These are phyloP conservation scores for Bubo bubo DNA, from an alignment of 2,113 vertebrate species.

Conservation along the genomic window DNA sequence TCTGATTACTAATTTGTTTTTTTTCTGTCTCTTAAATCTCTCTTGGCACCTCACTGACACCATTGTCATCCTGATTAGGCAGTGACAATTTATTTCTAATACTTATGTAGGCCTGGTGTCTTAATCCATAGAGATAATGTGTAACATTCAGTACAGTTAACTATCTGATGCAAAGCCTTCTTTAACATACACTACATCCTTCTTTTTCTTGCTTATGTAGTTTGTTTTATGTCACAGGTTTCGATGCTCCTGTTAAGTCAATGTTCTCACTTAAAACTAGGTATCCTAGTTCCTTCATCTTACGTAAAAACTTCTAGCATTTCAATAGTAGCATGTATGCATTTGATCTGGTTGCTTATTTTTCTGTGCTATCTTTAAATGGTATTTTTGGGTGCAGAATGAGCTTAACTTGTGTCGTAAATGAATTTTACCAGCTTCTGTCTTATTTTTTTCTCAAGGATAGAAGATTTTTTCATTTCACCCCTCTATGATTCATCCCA, in stretches of 20 bases:
- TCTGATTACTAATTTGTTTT: slow-evolving; percentile 31
- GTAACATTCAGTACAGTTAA: background rate
- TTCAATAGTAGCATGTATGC: background rate
- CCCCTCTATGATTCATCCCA: background rate
- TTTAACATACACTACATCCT: background rate
- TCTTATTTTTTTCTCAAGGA: background rate
- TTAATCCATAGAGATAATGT: background rate
- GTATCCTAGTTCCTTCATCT: background rate
- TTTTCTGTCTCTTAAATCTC: slow-evolving; percentile 17
- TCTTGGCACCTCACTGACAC: slow-evolving; percentile 8
- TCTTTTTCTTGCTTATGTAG: background rate
- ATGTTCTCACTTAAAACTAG: background rate
- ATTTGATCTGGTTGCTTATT: background rate
- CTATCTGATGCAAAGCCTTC: background rate
- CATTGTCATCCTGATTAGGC: background rate
- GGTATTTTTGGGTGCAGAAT: background rate
- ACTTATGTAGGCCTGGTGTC: background rate
- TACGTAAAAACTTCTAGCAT: background rate
- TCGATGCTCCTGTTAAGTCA: background rate
- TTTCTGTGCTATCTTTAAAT: background rate
- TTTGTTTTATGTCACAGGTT: background rate
- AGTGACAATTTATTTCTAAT: background rate
- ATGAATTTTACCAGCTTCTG: background rate
- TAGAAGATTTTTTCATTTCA: background rate
- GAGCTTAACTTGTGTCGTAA: background rate